phyloP scores from a whole-genome alignment of 2,888 invertebrate genomes.

The Hyalella azteca region DNA sequence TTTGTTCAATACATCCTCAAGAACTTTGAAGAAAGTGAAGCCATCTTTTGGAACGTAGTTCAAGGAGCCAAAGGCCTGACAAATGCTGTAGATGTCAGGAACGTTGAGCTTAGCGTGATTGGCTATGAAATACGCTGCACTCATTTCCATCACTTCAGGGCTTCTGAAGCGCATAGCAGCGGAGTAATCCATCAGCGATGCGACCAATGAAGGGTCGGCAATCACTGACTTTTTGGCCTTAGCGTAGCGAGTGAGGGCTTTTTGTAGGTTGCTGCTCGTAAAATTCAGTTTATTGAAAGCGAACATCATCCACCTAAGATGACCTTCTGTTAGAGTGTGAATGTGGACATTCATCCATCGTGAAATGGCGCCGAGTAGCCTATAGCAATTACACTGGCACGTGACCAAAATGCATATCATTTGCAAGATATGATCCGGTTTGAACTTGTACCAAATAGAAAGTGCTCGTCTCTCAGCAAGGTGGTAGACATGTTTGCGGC shows the following conservation, averaged over 20 bases:
- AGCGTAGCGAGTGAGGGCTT: slow-evolving; percentile 71
- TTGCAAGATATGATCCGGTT: slow-evolving; percentile 60
- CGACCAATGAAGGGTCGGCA: slow-evolving; percentile 67
- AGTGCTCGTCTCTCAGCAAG: slow-evolving; percentile 70
- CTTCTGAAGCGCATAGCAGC: slow-evolving; percentile 69
- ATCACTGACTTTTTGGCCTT: slow-evolving; percentile 64
- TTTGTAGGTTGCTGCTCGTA: slow-evolving; percentile 68
- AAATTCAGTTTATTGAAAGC: slow-evolving; percentile 69
- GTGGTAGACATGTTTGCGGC: slow-evolving; percentile 69
- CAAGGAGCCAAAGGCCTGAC: slow-evolving; percentile 71
- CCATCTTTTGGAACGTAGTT: slow-evolving; percentile 68
- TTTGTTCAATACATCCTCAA: slow-evolving; percentile 68
- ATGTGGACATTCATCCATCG: slow-evolving; percentile 71
- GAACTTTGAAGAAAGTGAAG: slow-evolving; percentile 68
- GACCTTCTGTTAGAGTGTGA: slow-evolving; percentile 69
- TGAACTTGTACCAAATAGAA: slow-evolving; percentile 67
- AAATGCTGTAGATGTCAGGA: slow-evolving; percentile 68
- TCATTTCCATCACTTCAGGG: slow-evolving; percentile 68
- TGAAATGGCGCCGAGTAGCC: slow-evolving; percentile 63
- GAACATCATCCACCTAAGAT: slow-evolving; percentile 65
- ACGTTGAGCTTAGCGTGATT: slow-evolving; percentile 66
- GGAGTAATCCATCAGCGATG: slow-evolving; percentile 71
- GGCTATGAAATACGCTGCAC: slow-evolving; percentile 68
- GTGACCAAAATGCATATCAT: slow-evolving; percentile 60
- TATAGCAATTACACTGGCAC: slow-evolving; percentile 60